Evolutionary conservation across 2,888 invertebrate genomes (phyloP).

Genomic region (Aspidiotus rigidus): DNA sequence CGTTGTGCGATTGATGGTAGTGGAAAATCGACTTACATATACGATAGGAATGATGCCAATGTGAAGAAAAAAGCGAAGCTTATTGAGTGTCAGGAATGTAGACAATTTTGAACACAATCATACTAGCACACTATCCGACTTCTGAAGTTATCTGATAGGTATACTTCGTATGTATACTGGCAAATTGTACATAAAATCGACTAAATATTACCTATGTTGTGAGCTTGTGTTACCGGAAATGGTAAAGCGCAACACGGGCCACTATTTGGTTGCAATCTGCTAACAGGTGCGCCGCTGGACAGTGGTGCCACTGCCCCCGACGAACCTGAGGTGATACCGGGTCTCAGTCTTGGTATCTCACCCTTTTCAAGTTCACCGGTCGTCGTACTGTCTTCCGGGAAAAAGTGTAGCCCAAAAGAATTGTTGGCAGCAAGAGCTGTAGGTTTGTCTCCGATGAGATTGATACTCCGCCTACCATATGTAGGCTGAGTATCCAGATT

Average conservation of each 20-base stretch:
- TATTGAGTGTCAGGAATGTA: too few relatives aligned
- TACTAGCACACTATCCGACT: too few relatives aligned
- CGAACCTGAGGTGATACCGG: slow-evolving; percentile 35
- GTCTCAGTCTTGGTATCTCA: slow-evolving; percentile 34
- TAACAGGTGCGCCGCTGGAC: slow-evolving; percentile 30
- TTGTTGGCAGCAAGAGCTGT: slow-evolving; percentile 38
- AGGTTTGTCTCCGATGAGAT: slow-evolving; percentile 21
- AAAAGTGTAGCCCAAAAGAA: slow-evolving; percentile 58
- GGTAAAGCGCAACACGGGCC: slow-evolving; percentile 45
- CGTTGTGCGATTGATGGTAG: too few relatives aligned
- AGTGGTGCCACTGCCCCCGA: slow-evolving; percentile 40
- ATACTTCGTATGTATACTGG: too few relatives aligned
- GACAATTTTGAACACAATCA: too few relatives aligned
- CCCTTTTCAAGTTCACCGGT: slow-evolving; percentile 42
- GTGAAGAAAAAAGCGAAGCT: too few relatives aligned
- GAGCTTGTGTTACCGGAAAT: slow-evolving; percentile 47
- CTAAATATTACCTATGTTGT: slow-evolving; percentile 45
- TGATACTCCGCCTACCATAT: slow-evolving; percentile 37
- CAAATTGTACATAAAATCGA: not conserved
- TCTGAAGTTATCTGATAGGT: too few relatives aligned
- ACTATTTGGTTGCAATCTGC: slow-evolving; percentile 38
- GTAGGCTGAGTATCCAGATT: slow-evolving; percentile 38
- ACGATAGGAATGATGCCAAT: too few relatives aligned
- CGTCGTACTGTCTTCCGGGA: slow-evolving; percentile 43
- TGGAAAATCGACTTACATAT: too few relatives aligned